Evolutionary conservation across 1,140 invertebrate species (phyloP), one percentile per base, ranked within the genome.

Genomic region (Zaprionus ornatus): DNA sequence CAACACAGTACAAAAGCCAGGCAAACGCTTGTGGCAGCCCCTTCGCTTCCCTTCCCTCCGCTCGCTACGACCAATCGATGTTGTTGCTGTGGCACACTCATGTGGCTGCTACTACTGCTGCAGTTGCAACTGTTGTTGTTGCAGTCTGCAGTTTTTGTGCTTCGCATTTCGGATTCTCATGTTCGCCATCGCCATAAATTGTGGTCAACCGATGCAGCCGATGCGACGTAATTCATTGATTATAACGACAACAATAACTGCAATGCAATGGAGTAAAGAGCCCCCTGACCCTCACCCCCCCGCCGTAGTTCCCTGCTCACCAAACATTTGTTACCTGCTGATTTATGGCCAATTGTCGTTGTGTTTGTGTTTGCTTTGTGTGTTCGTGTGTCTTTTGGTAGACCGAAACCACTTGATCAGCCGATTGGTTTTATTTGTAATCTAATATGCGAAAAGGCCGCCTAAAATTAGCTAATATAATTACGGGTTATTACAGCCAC

Each of bases 151-250:
- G 74, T 82, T 73, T 80, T 76, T 82, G 68, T 82, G 63, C 79
- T 65, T 74, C 67, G 67, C 68, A 71, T 78, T 74, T 83, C 67
- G 79, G 81, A 88, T 90, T 88, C 85, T 90, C 85, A 88, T 88
- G 85, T 88, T 88, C 74, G 75, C 61, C 88, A 79, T 88, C 75
- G 79, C 86, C 76, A 88, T 88, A 88, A 88, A 85, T 88, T 88
- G 81, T 88, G 85, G 85, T 90, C 85, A 88, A 82, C 85, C 85
- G 85, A 88, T 90, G 84, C 84, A 88, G 79, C 84, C 84, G 84
- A 88, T 90, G 85, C 81, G 75, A 90, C 81, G 85, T 88, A 85
- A 88, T 90, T 90, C 85, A 88, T 90, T 88, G 85, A 90, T 84
- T 90, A 88, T 88, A 88, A 90, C 85, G 85, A 88, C 85, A 79